phyloP scores from a whole-genome alignment of 1,140 invertebrate genomes.

The Glomeris maerens region DNA sequence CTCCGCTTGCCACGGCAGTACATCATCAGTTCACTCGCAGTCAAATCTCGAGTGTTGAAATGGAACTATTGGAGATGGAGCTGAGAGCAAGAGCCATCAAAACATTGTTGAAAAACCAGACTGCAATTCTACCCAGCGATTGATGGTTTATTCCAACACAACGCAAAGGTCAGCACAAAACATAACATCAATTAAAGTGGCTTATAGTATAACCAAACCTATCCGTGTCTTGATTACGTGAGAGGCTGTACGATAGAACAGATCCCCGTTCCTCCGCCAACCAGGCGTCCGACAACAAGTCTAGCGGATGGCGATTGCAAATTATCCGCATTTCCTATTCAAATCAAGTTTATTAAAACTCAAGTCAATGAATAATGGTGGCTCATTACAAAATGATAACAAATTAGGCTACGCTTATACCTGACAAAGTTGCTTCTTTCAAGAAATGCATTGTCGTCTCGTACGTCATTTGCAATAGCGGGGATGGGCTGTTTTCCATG shows the following conservation, averaged over 20 bases:
- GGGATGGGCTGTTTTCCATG: constrained; percentile 73
- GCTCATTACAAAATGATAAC: not conserved
- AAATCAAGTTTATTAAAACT: constrained; percentile 10
- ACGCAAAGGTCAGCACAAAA: no score
- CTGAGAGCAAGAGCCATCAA: no score
- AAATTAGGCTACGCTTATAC: constrained; percentile 23
- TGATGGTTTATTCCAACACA: no score
- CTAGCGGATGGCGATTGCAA: constrained; percentile 75
- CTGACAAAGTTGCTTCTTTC: constrained; percentile 54
- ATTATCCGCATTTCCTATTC: constrained; percentile 49
- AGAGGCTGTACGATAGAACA: constrained; percentile 41
- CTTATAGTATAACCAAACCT: no score
- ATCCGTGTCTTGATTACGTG: not conserved
- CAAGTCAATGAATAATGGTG: constrained; percentile 5
- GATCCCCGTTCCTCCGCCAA: constrained; percentile 66
- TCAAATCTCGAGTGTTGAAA: no score
- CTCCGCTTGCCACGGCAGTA: no score
- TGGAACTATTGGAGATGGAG: no score
- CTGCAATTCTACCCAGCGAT: no score
- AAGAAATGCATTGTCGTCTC: constrained; percentile 84
- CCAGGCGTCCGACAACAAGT: constrained; percentile 69
- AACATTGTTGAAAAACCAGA: no score
- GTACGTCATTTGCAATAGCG: constrained; percentile 95
- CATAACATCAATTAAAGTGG: no score
- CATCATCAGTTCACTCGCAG: no score